phyloP scores from a whole-genome alignment of 2,113 vertebrate species.

The Notarius quadriscutis region DNA sequence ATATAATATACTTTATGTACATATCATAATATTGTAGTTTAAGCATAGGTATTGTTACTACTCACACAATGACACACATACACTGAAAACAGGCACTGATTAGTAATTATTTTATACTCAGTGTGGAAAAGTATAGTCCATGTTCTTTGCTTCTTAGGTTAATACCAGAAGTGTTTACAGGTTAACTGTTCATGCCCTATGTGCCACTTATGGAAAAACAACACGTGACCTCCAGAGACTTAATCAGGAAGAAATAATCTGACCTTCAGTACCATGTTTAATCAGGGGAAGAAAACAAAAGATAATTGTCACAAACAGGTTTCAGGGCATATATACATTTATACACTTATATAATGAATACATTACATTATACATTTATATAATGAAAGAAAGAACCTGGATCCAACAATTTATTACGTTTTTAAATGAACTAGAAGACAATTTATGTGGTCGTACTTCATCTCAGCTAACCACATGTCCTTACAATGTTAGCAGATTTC shows the following conservation, averaged over 20 bases:
- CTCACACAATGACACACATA: not conserved
- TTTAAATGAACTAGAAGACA: not conserved
- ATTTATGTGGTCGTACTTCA: not conserved
- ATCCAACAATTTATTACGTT: not conserved
- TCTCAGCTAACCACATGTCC: not conserved
- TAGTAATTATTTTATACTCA: not conserved
- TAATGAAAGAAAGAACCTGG: not conserved
- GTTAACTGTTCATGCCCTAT: not conserved
- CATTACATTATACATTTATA: not conserved
- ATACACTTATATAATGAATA: too few species aligned
- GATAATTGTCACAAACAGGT: not conserved
- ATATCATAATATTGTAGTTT: not conserved
- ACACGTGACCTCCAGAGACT: not conserved
- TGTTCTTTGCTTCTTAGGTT: conserved; percentile 7
- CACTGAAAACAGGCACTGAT: not conserved
- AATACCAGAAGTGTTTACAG: conserved; percentile 21
- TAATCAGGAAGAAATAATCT: conserved; percentile 39
- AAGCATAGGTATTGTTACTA: not conserved
- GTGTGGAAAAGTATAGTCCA: not conserved
- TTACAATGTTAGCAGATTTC: not conserved
- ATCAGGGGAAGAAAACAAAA: conserved; percentile 24
- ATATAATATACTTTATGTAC: not conserved
- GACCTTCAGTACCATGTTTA: conserved; percentile 29
- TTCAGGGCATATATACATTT: not conserved
- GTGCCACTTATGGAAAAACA: conserved; percentile 13